A percentile compares a stretch with the other conserved stretches of the same genome.
Conservation (phyloP, 2,113 vertebrate genomes). For the cattle (Bos taurus) region DNA sequence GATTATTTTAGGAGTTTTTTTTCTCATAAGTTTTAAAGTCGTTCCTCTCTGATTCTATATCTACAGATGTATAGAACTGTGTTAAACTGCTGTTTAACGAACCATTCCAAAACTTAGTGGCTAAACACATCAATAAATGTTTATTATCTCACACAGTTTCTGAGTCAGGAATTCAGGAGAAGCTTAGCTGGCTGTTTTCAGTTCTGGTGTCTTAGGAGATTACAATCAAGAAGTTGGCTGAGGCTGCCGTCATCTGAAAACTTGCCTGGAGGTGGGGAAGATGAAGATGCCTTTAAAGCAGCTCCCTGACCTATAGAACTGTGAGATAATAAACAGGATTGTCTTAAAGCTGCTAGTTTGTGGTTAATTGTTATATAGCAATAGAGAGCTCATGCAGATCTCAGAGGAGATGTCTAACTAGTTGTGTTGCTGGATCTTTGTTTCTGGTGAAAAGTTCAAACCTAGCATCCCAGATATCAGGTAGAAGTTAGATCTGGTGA, state of each 20-base stretch:
- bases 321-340: background rate
- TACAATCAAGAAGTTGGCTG: background rate
- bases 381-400: background rate
- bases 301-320: background rate
- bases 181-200: background rate
- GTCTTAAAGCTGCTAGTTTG: background rate
- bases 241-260: background rate
- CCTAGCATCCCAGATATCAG: background rate
- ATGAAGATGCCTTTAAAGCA: background rate
- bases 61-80: background rate
- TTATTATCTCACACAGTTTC: background rate
- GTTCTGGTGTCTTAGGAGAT: background rate
- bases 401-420: background rate
- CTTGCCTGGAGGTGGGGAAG: background rate
- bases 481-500: background rate
- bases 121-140: background rate
- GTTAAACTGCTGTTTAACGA: background rate
- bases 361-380: background rate
- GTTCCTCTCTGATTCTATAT: background rate
- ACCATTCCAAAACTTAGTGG: background rate
- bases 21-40: background rate
- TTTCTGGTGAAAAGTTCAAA: slow-evolving; percentile 1
- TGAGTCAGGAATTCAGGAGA: background rate
- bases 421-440: background rate
- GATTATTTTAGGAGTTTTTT: slow-evolving; percentile 4